Conservation (phyloP, 2,888 invertebrate genomes). For the Ennomos fuscantarius region DNA sequence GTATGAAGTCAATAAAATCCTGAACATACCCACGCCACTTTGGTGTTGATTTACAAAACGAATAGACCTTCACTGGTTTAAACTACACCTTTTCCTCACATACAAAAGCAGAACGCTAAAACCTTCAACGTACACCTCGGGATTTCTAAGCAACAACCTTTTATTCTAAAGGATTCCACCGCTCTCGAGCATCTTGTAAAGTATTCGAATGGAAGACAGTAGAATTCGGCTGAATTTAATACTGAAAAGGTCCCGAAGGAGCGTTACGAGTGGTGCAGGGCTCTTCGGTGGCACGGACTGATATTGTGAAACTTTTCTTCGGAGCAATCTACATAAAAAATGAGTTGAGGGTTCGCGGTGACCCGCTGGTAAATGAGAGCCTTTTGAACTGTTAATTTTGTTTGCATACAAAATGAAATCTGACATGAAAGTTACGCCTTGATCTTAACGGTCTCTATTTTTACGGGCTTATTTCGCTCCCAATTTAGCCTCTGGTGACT, state of each 20-base stretch:
- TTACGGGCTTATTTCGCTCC: conserved; percentile 19
- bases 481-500: conserved; percentile 18
- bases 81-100: conserved; percentile 25
- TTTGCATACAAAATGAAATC: conserved; percentile 81
- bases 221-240: conserved; percentile 73
- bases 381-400: conserved; percentile 83
- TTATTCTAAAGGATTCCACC: conserved; percentile 47
- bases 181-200: conserved; percentile 58
- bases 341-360: conserved; percentile 77
- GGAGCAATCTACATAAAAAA: conserved; percentile 83
- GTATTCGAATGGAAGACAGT: conserved; percentile 63
- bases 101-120: conserved; percentile 34
- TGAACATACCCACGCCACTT: no score
- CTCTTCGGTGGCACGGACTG: conserved; percentile 67
- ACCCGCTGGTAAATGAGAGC: conserved; percentile 81
- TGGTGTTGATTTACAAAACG: not conserved
- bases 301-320: conserved; percentile 83
- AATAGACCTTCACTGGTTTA: conserved; percentile 1
- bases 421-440: conserved; percentile 73
- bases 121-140: conserved; percentile 30
- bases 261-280: conserved; percentile 59
- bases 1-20: no score
- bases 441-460: conserved; percentile 49
- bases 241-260: conserved; percentile 63
- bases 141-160: conserved; percentile 36